Percentiles rank a stretch among this genome's conserved stretches.
Conservation (phyloP, 2,888 invertebrate genomes). For the Caradrina kadenii region DNA sequence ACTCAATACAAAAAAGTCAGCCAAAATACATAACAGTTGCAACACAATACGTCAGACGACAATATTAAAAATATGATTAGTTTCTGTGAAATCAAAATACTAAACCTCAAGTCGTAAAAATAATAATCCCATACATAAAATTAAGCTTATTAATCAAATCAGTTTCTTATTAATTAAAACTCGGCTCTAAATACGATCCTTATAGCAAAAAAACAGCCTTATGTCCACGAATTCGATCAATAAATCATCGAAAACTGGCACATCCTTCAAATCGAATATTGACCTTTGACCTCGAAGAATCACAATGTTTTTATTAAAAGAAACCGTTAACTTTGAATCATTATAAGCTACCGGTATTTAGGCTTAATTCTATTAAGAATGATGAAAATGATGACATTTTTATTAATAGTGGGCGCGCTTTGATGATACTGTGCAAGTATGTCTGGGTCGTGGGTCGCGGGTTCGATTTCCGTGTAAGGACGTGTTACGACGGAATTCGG, state of each 20-base stretch:
- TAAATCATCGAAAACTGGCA: conserved; percentile 44
- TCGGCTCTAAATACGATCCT: neutral
- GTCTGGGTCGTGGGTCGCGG: conserved; percentile 26
- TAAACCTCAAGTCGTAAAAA: neutral
- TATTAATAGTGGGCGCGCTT: conserved; percentile 22
- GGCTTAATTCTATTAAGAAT: conserved; percentile 35
- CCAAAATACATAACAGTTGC: too few species aligned
- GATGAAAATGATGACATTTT: conserved; percentile 48
- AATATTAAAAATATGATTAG: neutral
- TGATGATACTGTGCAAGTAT: conserved; percentile 38
- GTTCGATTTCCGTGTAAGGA: conserved; percentile 26
- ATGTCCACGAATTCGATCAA: conserved; percentile 11
- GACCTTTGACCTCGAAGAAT: conserved; percentile 46
- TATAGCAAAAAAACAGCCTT: conserved; percentile 4
- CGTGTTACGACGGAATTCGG: neutral
- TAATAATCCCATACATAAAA: neutral
- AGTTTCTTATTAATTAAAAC: conserved; percentile 17
- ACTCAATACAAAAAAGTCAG: too few species aligned
- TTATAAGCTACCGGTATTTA: conserved; percentile 54
- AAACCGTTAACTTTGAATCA: conserved; percentile 54
- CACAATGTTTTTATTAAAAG: conserved; percentile 40
- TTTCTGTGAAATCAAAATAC: neutral
- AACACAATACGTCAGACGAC: neutral
- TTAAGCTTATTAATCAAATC: conserved; percentile 12
- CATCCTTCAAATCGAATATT: conserved; percentile 50